Evolutionary conservation across 2,888 invertebrate species (phyloP).

Genomic region (Cantharis rustica): DNA sequence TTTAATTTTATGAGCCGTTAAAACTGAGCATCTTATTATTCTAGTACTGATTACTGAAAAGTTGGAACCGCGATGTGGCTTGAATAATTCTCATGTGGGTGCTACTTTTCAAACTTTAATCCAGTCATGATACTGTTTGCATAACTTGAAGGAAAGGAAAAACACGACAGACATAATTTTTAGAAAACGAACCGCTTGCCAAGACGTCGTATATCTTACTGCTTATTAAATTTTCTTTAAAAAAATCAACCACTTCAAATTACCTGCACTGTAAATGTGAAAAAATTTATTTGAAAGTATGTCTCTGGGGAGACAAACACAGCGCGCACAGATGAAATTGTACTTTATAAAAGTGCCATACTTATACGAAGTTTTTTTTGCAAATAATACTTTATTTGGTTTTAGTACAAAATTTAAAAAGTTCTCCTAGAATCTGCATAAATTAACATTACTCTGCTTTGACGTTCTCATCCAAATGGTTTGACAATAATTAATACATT

Average conservation of each 20-base stretch:
- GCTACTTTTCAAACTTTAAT: conserved; percentile 32
- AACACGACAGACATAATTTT: conserved; percentile 20
- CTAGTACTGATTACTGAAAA: conserved; percentile 19
- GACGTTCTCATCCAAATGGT: not conserved
- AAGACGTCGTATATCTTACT: conserved; percentile 13
- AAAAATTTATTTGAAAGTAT: conserved; percentile 15
- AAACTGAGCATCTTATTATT: conserved; percentile 19
- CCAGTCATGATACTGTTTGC: conserved; percentile 36
- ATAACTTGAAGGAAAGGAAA: conserved; percentile 30
- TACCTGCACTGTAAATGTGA: conserved; percentile 17
- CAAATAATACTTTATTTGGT: not conserved
- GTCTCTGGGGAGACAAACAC: conserved; percentile 4
- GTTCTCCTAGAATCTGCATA: not conserved
- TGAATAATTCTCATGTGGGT: conserved; percentile 20
- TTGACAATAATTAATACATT: not conserved
- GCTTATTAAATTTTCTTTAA: conserved; percentile 13
- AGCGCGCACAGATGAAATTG: conserved; percentile 9
- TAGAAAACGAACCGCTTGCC: not conserved
- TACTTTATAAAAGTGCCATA: conserved; percentile 6
- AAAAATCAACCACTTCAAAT: conserved; percentile 19
- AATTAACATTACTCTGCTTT: not conserved
- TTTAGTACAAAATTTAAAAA: not conserved
- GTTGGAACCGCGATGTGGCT: conserved; percentile 11
- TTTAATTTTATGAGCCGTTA: conserved; percentile 18
- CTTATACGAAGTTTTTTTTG: conserved; percentile 12